Conservation (phyloP, 2,797 vertebrate genomes). For the Epinephelus malabaricus region DNA sequence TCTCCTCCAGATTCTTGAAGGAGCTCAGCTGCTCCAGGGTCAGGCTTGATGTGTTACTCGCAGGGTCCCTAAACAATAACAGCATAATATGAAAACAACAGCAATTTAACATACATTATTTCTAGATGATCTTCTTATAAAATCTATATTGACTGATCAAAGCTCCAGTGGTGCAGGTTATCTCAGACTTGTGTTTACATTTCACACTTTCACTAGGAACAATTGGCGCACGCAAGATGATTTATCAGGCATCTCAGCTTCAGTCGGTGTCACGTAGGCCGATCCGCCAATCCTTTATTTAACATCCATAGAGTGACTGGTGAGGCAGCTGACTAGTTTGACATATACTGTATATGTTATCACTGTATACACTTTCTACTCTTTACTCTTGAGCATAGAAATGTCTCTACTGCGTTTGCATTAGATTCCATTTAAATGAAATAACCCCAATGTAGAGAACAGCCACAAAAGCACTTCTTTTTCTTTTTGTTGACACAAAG, state of each 20-base stretch:
- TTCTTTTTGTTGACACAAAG: conserved; percentile 3
- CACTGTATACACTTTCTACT: background rate
- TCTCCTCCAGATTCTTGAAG: conserved; percentile 93
- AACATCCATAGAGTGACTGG: background rate
- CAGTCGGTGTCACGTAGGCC: background rate
- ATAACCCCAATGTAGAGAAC: background rate
- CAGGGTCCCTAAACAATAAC: conserved; percentile 78
- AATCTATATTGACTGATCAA: conserved; percentile 7
- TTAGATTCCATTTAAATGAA: background rate
- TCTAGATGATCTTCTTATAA: background rate
- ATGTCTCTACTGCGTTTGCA: background rate
- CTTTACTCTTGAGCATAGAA: background rate
- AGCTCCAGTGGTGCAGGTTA: conserved; percentile 9
- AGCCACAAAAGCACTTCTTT: background rate
- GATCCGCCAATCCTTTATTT: background rate
- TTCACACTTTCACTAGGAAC: conserved; percentile 8
- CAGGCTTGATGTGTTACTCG: conserved; percentile 85
- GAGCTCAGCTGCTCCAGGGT: conserved; percentile 85
- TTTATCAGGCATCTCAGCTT: conserved; percentile 10
- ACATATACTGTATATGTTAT: background rate
- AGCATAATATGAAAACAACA: background rate
- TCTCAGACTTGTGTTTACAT: background rate
- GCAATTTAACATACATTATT: background rate
- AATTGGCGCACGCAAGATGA: background rate
- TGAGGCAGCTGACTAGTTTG: background rate